These are phyloP conservation scores for Trichomalopsis sarcophagae DNA, from an alignment of 1,140 invertebrate species.

Conservation along the genomic window DNA sequence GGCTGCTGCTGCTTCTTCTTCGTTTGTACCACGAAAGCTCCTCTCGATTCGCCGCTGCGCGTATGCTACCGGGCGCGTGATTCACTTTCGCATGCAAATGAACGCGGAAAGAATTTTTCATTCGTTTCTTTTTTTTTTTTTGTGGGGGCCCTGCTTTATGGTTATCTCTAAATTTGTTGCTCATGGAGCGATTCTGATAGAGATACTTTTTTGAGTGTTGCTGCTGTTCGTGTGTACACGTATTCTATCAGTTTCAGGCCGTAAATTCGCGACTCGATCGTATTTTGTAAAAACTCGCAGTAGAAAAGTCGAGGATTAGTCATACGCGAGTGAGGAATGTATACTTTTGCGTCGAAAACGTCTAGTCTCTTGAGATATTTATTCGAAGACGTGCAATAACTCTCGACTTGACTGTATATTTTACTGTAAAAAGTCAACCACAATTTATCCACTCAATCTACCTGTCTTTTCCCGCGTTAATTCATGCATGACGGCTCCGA, in stretches of 20 bases:
- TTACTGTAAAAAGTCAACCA: neutral
- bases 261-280: neutral
- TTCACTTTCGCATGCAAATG: constrained; percentile 20
- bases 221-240: neutral
- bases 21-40: neutral
- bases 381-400: neutral
- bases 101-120: neutral
- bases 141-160: neutral
- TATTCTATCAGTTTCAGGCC: neutral
- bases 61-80: neutral
- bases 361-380: neutral
- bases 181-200: neutral
- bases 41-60: neutral
- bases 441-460: neutral
- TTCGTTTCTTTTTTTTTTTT: neutral
- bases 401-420: neutral
- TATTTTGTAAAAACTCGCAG: neutral
- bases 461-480: neutral
- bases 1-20: neutral
- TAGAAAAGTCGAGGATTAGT: neutral
- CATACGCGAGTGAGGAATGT: neutral
- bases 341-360: neutral
- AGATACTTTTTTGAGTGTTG: neutral
- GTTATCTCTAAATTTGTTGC: neutral
- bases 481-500: neutral